Evolutionary conservation across 2,888 invertebrate species (phyloP).

Genomic region (Cancer borealis): DNA sequence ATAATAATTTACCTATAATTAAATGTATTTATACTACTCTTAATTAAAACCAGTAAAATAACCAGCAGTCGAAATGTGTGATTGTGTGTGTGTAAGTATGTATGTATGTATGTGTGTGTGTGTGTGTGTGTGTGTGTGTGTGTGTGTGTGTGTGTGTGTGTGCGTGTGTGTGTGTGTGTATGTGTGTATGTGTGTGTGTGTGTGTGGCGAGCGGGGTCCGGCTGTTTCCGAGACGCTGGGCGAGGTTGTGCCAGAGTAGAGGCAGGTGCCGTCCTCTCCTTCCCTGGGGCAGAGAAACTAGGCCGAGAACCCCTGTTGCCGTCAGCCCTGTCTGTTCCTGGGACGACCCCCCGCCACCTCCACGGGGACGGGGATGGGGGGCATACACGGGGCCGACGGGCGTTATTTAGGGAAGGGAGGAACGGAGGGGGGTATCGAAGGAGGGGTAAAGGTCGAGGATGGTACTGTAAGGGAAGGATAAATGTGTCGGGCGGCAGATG

Average conservation of each 20-base stretch:
- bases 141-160: background rate
- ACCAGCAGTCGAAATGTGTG: background rate
- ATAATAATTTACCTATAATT: background rate
- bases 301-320: slow-evolving; percentile 56
- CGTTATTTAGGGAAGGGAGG: slow-evolving; percentile 24
- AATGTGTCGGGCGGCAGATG: background rate
- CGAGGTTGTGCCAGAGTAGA: slow-evolving; percentile 7
- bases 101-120: background rate
- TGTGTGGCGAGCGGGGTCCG: background rate
- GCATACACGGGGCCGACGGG: background rate
- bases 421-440: slow-evolving; percentile 30
- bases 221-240: background rate
- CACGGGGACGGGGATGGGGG: background rate
- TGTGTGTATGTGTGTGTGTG: background rate
- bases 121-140: background rate
- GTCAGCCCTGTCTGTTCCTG: slow-evolving; percentile 55
- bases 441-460: background rate
- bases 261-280: slow-evolving; percentile 52
- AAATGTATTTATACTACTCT: slow-evolving; percentile 12
- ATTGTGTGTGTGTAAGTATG: background rate
- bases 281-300: slow-evolving; percentile 64
- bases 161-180: background rate
- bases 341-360: slow-evolving; percentile 45
- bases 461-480: background rate
- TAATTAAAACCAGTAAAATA: background rate